These are phyloP conservation scores for Ochotona curzoniae DNA, from an alignment of 2,113 vertebrate genomes.

Conservation along the genomic window DNA sequence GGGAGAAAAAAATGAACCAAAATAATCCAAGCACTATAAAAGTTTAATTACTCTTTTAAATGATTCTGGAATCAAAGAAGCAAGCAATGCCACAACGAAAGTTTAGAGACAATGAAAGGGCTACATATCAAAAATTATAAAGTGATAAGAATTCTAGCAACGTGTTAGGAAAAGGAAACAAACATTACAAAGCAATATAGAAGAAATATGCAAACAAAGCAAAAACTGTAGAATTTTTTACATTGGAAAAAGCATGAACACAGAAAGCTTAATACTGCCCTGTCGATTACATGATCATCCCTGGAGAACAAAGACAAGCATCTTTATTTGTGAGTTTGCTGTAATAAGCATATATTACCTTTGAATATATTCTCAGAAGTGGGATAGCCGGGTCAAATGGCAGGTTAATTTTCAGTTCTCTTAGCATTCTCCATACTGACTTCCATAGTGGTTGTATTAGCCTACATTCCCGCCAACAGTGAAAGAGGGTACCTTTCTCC, in stretches of 20 bases:
- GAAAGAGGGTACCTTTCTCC: too few species aligned
- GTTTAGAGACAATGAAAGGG: not conserved
- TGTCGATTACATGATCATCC: not conserved
- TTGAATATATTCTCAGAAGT: too few species aligned
- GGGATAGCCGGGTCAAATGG: too few species aligned
- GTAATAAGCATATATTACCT: not conserved
- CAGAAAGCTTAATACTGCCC: not conserved
- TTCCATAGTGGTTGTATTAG: too few species aligned
- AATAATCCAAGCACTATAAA: not conserved
- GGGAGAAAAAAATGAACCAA: not conserved
- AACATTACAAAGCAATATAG: not conserved
- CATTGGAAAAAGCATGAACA: not conserved
- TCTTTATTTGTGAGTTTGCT: not conserved
- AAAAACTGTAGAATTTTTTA: not conserved
- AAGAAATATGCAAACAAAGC: not conserved
- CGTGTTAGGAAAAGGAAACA: not conserved
- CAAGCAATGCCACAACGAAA: not conserved
- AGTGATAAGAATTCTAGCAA: not conserved
- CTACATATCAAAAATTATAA: not conserved
- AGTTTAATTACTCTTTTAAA: not conserved
- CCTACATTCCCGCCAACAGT: too few species aligned
- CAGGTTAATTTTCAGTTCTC: too few species aligned
- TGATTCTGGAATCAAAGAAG: slow-evolving; percentile 2
- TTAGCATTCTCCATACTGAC: too few species aligned
- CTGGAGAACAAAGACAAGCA: not conserved